Conservation (phyloP, 2,888 invertebrate species). For the Meteorus colon region DNA sequence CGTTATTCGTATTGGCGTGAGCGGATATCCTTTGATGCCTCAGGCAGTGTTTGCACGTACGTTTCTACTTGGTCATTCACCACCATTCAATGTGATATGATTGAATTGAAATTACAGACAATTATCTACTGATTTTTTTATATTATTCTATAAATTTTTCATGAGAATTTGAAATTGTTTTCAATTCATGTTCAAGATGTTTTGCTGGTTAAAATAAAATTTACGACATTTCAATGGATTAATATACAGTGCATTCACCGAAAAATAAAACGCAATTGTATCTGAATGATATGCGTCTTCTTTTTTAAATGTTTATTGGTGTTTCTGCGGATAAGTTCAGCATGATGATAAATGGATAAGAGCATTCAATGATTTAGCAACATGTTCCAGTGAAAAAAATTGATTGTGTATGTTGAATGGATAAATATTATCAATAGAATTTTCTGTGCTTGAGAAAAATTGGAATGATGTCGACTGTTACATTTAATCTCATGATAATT, state of each 20-base stretch:
- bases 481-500: not conserved
- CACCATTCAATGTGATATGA: not conserved
- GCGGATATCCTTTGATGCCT: conserved; percentile 26
- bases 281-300: not conserved
- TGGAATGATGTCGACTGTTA: not conserved
- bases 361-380: not conserved
- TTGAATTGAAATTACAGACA: not conserved
- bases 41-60: not conserved
- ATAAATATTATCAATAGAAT: not conserved
- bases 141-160: not conserved
- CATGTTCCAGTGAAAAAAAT: not conserved
- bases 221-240: no score
- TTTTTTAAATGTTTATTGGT: not conserved
- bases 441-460: not conserved
- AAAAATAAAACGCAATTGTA: not conserved
- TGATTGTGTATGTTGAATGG: not conserved
- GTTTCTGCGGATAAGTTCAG: not conserved
- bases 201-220: no score
- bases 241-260: not conserved
- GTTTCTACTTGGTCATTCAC: not conserved
- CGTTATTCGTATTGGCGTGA: conserved; percentile 13
- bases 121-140: not conserved
- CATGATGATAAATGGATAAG: not conserved
- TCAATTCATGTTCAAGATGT: no score
- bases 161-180: no score